Evolutionary conservation across 2,113 vertebrate species (phyloP).

Genomic region (Strix aluco): DNA sequence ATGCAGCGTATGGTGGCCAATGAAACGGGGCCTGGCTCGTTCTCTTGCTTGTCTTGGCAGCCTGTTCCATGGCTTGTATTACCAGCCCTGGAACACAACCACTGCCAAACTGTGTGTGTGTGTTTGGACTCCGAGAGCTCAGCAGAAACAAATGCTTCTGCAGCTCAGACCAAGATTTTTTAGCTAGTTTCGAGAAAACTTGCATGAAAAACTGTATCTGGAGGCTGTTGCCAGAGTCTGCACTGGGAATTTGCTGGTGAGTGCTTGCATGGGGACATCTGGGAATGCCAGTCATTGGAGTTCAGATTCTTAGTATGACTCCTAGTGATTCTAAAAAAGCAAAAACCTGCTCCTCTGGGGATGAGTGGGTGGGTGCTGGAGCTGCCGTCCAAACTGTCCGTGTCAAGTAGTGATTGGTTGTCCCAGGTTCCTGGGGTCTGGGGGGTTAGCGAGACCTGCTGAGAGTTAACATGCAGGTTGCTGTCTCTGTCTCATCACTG

Average conservation of each 20-base stretch:
- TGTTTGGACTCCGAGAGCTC: constrained; percentile 68
- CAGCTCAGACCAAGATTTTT: constrained; percentile 65
- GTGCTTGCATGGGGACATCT: neutral
- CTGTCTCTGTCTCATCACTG: neutral
- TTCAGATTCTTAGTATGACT: constrained; percentile 2
- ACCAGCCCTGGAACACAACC: constrained; percentile 80
- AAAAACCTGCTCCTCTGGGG: neutral
- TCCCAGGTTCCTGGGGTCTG: neutral
- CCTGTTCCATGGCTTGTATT: constrained; percentile 78
- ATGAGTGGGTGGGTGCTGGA: neutral
- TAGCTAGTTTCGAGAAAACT: constrained; percentile 46
- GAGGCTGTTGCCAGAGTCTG: neutral
- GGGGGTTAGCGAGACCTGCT: neutral
- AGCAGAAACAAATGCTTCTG: constrained; percentile 73
- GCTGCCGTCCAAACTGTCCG: neutral
- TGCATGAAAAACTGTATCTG: constrained; percentile 7
- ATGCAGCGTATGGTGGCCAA: constrained; percentile 82
- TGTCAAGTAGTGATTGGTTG: neutral
- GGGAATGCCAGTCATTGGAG: neutral
- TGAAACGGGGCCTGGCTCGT: constrained; percentile 80
- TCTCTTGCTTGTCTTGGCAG: constrained; percentile 85
- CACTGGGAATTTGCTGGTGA: neutral
- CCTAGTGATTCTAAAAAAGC: neutral
- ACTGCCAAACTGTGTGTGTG: constrained; percentile 76
- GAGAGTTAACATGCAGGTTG: neutral